Evolutionary conservation across 2,113 vertebrate genomes (phyloP).

Genomic region (Laticauda laticaudata): DNA sequence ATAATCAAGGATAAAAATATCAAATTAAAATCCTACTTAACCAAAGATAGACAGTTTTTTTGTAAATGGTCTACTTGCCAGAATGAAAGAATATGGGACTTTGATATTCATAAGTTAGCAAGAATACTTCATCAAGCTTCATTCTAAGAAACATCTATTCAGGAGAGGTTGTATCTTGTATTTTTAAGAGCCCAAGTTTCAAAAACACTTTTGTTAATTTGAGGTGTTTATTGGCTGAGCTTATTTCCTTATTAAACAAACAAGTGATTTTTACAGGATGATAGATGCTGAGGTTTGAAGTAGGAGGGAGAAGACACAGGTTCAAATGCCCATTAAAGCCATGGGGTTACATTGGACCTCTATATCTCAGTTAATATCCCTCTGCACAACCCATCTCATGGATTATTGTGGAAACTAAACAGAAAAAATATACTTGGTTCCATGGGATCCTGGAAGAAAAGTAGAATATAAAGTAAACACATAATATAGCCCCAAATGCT

Average conservation of each 20-base stretch:
- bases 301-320: not conserved
- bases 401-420: not conserved
- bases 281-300: not conserved
- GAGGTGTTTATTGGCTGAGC: not conserved
- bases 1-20: not conserved
- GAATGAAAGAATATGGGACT: not conserved
- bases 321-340: not conserved
- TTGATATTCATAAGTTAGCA: not conserved
- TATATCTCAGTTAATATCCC: not conserved
- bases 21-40: not conserved
- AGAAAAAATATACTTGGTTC: not conserved
- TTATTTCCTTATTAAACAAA: not conserved
- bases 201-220: not conserved
- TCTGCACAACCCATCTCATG: not conserved
- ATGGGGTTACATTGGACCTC: not conserved
- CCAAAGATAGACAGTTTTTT: not conserved
- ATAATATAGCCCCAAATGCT: not conserved
- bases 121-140: not conserved
- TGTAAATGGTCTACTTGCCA: not conserved
- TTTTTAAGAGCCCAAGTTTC: not conserved
- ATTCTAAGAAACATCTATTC: not conserved
- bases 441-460: not conserved
- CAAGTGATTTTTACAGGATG: not conserved
- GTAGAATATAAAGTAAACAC: not conserved
- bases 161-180: not conserved